Base-by-base conservation (phyloP, 2,113 vertebrate species). In the Trematomus loennbergii region DNA sequence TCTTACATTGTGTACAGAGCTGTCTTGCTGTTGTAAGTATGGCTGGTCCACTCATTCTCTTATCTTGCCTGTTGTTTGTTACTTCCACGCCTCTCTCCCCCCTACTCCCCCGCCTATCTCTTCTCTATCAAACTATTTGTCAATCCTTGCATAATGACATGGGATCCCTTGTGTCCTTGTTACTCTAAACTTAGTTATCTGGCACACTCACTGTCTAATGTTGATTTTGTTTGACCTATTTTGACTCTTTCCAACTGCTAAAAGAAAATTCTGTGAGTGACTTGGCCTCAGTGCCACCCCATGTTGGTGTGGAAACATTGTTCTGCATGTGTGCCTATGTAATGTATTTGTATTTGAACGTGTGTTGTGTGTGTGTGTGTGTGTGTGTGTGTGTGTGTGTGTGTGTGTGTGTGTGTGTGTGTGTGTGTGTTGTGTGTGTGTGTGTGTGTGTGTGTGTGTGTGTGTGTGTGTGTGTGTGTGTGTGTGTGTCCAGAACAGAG, bases 101-200 rank as follows among this genome's bases (percentile, higher is more conserved):
- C 29, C 29, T 29, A 40, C 36, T 20, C 43, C 65, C 54, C 58
- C 15, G 2, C 57, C 45, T 60, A 17, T 43, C 16, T n/a, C 53
- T 75, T 69, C 36, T 86, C 64, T 88, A 1, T 53, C 77, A n/a
- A n/a, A 69, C 43, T 68, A 18, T 78, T 60, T 73, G 71, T 64
- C 65, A 88, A 61, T 18, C 15, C 73, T 86, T 84, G 46, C 77
- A 85, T 83, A 84, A 80, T 77, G 20, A 46, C 62, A 60, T 50
- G 12, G 49, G 25, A 75, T 79, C 40, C 25, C 43, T 33, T 36
- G 25, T 77, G 69, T 73, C 69, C 43, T 72, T 78, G 36, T 81
- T n/a, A 48, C 12, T 17, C 43, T 43, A 4, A 72, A 67, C 33
- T 57, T 33, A 45, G 52, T 62, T 72, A 40, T 77, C 71, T 53